phyloP scores from a whole-genome alignment of 2,113 vertebrate genomes.

The Tragelaphus imberbis region DNA sequence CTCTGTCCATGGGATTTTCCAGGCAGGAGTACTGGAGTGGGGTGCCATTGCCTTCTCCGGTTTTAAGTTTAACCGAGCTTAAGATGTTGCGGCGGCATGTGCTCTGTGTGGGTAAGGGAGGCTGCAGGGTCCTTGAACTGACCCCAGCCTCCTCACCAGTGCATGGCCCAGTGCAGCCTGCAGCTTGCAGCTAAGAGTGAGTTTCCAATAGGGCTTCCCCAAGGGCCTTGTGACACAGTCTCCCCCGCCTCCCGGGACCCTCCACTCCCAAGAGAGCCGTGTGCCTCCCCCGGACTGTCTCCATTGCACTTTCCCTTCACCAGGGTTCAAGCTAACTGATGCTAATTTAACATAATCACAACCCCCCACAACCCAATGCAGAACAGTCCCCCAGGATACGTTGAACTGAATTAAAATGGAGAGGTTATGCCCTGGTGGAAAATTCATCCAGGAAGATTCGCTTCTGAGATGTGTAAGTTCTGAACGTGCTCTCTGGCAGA shows the following conservation, averaged over 20 bases:
- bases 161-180: fast-evolving
- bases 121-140: neutral
- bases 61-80: neutral
- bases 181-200: neutral
- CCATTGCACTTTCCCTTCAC: neutral
- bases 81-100: neutral
- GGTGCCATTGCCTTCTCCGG: no score
- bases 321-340: neutral
- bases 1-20: no score
- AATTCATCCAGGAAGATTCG: neutral
- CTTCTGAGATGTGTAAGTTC: neutral
- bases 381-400: neutral
- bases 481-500: fast-evolving
- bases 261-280: fast-evolving
- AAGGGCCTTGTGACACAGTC: neutral
- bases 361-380: neutral
- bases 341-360: neutral
- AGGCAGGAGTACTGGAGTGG: no score
- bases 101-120: neutral
- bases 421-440: neutral
- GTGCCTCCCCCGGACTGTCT: neutral
- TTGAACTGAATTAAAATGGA: neutral
- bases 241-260: no score
- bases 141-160: no score
- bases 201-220: neutral